Evolutionary conservation across 2,113 vertebrate species (phyloP), one percentile per base, ranked within the genome.

Genomic region (Phodopus roborovskii): DNA sequence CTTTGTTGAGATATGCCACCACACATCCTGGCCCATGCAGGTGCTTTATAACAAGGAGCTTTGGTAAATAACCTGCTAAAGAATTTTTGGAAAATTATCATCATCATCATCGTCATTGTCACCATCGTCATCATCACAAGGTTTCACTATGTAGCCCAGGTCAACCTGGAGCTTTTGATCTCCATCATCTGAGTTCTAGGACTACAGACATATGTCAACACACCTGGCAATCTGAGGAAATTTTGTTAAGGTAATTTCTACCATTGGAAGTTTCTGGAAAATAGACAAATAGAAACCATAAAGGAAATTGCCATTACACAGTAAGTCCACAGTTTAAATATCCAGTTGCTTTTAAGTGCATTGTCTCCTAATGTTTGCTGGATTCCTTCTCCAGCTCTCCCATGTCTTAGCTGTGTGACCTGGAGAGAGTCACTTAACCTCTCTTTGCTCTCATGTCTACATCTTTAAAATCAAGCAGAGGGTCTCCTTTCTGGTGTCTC

Each of bases 21-120:
- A 8, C 1, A 13, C 15, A 28, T 0, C 5, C 17, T 0, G 7
- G 26, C 19, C 39, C 28, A 2, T n/a, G 48, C 15, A 53, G 64
- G 50, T 42, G 15, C 3, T 45, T 60, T 78, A 7, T 3, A 71
- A 48, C 64, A 5, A 16, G 28, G 15, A 42, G 10, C 8, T 42
- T 68, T 64, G 39, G 5, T 50, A n/a, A 78, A 8, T 45, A 24
- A n/a, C 64, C 66, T 74, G 24, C 68, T 84, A 75, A 90, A 39
- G 66, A 42, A 48, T 26, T 36, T 39, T 83, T 19, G 12, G 16
- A 73, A 58, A 58, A 24, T 60, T 19, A 60, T 86, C 33, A 24
- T 33, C 33, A 15, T 64, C 33, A 22, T 86, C 9, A 6, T 36
- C 12, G 20, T 48, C 26, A 26, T 17, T 26, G 12, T 7, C 12